Base-by-base conservation (phyloP, 2,113 vertebrate species). In the Grus americana region DNA sequence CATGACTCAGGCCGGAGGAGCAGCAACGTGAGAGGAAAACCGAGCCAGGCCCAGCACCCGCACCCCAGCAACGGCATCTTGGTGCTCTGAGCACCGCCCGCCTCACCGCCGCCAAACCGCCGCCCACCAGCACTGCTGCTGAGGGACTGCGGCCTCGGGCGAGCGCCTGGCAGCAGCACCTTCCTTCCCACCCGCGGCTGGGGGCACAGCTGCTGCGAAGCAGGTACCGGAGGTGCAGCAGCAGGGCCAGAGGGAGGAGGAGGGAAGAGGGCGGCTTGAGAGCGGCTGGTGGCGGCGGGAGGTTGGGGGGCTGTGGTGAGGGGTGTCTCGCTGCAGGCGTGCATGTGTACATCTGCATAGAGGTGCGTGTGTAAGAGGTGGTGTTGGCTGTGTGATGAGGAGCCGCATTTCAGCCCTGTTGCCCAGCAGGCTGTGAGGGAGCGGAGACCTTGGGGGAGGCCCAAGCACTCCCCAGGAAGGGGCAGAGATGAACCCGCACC, bases 101-200 rank as follows among this genome's bases (percentile, higher is more conserved):
- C 65, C 4, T 1, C 8, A 1, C 27, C 4, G 0, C 15, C 3
- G 1, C 49, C 42, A 80, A 88, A 57, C 17, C 29, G 58, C 42
- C 2, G 23, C 57, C 46, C 3, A 2, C 67, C 52, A 85, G 52
- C 8, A 2, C 44, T 4, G 12, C 50, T 3, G 9, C 50, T 1
- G 2, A 50, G 42, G 46, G 11, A 3, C 42, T 0, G 0, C 0
- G 4, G 49, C 21, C 49, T 49, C 8, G 23, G 40, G 14, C 5
- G 19, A 42, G 24, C 18, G 2, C 9, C 11, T 1, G 4, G 26
- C 12, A 12, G 23, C 3, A 5, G 7, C 52, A 19, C 15, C 42
- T 36, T 67, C 42, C 24, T 67, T 18, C 44, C 32, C 3, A 4
- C 22, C 38, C 1, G 0, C 10, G 23, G 19, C 12, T 19, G 11